phyloP scores from a whole-genome alignment of 2,113 vertebrate genomes.

The Alethe castanea region DNA sequence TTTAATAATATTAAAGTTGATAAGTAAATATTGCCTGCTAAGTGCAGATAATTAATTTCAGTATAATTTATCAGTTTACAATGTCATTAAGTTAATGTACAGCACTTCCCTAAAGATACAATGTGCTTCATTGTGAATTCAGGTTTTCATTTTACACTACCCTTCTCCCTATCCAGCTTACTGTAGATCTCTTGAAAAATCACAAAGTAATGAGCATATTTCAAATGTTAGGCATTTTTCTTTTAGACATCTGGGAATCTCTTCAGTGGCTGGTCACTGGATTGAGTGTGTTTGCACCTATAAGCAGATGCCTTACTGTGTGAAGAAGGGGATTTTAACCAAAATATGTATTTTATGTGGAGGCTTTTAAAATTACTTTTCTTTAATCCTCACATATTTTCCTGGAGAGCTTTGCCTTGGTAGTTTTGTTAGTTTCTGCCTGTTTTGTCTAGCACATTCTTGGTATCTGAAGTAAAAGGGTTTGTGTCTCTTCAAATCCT shows the following conservation, averaged over 20 bases:
- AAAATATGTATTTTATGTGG: conserved; percentile 65
- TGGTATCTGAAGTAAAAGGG: conserved; percentile 29
- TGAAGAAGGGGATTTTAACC: conserved; percentile 62
- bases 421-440: conserved; percentile 41
- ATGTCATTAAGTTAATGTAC: conserved; percentile 35
- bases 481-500: background rate
- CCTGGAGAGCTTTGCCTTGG: conserved; percentile 47
- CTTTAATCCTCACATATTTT: conserved; percentile 59
- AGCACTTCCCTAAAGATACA: conserved; percentile 42
- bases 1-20: conserved; percentile 3
- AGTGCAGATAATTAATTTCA: conserved; percentile 53
- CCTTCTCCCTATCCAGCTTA: conserved; percentile 14
- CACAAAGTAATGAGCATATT: conserved; percentile 62
- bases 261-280: conserved; percentile 71
- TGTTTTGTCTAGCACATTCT: conserved; percentile 62
- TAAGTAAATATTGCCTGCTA: conserved; percentile 15
- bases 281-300: conserved; percentile 63
- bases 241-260: conserved; percentile 80
- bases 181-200: conserved; percentile 68
- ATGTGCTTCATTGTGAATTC: conserved; percentile 63
- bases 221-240: conserved; percentile 78
- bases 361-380: conserved; percentile 56
- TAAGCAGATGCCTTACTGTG: conserved; percentile 56
- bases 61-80: conserved; percentile 41
- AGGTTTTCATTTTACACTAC: conserved; percentile 57